A percentile compares a stretch with the other conserved stretches of the same genome.
These are phyloP conservation scores for Sebastes baramenuke DNA, from an alignment of 2,797 vertebrate species.

Conservation along the genomic window DNA sequence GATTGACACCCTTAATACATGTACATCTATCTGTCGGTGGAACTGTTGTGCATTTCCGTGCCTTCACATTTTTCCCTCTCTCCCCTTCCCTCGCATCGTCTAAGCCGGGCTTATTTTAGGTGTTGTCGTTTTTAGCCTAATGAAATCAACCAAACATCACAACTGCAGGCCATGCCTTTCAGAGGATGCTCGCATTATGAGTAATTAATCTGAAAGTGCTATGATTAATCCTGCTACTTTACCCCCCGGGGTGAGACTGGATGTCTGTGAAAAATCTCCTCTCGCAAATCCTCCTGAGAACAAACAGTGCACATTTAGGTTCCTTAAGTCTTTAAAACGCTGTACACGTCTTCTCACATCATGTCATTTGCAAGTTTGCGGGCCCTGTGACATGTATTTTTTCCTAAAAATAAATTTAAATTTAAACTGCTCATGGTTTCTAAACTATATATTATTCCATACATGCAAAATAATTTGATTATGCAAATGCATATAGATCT, in stretches of 20 bases:
- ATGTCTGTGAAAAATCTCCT: conserved; percentile 78
- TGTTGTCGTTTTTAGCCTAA: conserved; percentile 84
- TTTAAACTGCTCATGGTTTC: not conserved
- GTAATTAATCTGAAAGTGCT: conserved; percentile 88
- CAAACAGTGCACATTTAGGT: conserved; percentile 72
- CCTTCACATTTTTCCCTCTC: conserved; percentile 28
- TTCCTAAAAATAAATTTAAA: conserved; percentile 11
- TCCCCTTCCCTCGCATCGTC: conserved; percentile 28
- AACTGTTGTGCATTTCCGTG: conserved; percentile 7
- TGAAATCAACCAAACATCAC: conserved; percentile 86
- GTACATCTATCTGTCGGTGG: not conserved
- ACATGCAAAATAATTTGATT: conserved; percentile 41
- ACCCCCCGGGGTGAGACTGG: conserved; percentile 75
- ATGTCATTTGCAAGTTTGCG: conserved; percentile 53
- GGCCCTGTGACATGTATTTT: conserved; percentile 15
- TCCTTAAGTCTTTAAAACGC: conserved; percentile 63
- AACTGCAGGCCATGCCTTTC: conserved; percentile 85
- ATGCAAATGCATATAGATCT: conserved; percentile 39
- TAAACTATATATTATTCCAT: conserved; percentile 22
- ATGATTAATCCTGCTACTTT: conserved; percentile 85
- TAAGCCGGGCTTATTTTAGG: conserved; percentile 79
- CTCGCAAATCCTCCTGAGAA: conserved; percentile 72
- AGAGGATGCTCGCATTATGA: conserved; percentile 83
- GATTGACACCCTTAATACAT: not conserved
- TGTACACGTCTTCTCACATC: conserved; percentile 57